Conservation (phyloP, 2,113 vertebrate species). For the Hystrix brachyura region DNA sequence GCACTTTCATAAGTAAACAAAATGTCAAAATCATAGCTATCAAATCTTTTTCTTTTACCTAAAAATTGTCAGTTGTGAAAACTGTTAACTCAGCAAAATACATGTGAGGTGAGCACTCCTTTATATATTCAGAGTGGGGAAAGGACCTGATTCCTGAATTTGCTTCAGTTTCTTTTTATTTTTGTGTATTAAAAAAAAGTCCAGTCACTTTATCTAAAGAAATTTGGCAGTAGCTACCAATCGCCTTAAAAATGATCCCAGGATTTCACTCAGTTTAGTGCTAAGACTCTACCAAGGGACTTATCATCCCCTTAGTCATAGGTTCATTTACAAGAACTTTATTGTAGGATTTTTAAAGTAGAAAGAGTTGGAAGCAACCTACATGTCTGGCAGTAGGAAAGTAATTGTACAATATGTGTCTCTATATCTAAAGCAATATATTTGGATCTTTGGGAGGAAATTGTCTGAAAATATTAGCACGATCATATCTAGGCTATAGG, state of each 20-base stretch:
- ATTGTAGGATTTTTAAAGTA: background rate
- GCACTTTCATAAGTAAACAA: background rate
- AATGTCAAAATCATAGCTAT: background rate
- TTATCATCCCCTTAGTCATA: background rate
- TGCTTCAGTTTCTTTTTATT: background rate
- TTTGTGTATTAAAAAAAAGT: constrained; percentile 6
- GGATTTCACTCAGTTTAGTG: background rate
- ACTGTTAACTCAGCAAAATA: background rate
- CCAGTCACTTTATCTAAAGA: background rate
- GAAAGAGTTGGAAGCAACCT: background rate
- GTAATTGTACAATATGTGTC: background rate
- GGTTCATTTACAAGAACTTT: background rate
- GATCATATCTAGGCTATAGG: background rate
- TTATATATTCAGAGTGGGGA: background rate
- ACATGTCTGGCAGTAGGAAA: background rate
- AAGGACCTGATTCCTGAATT: background rate
- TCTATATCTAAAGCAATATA: background rate
- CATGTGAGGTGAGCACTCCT: background rate
- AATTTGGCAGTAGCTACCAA: background rate
- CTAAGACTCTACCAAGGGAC: background rate
- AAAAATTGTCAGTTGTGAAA: background rate
- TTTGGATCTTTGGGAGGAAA: background rate
- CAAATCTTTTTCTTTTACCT: background rate
- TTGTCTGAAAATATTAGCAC: background rate
- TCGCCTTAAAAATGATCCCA: background rate